Evolutionary conservation across 1,140 invertebrate genomes (phyloP).

Genomic region (Drosophila littoralis): DNA sequence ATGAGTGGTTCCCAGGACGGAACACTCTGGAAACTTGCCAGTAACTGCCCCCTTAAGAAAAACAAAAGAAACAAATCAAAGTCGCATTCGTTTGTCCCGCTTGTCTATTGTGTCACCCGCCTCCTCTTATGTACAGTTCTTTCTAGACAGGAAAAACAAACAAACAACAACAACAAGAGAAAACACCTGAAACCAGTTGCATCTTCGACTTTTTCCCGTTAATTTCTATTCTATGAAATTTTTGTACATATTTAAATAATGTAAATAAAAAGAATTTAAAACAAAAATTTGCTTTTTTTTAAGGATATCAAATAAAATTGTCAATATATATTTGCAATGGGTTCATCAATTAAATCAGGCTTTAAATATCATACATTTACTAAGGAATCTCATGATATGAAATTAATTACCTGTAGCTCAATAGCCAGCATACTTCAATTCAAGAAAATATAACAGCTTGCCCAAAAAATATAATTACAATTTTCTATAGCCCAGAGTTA

Average conservation of each 20-base stretch:
- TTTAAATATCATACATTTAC: too few species aligned
- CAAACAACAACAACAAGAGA: neutral
- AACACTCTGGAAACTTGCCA: conserved; percentile 60
- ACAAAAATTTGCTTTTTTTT: conserved; percentile 7
- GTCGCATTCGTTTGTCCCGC: conserved; percentile 36
- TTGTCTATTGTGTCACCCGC: conserved; percentile 35
- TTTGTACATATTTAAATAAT: conserved; percentile 83
- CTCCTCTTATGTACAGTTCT: conserved; percentile 68
- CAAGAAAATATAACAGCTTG: too few species aligned
- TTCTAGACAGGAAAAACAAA: conserved; percentile 55
- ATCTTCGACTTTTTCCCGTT: conserved; percentile 71
- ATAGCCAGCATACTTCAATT: too few species aligned
- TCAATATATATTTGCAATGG: too few species aligned
- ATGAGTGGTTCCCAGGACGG: conserved; percentile 7
- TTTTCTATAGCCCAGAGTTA: too few species aligned
- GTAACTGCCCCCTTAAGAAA: conserved; percentile 11
- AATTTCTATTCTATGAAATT: conserved; percentile 82
- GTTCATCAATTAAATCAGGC: too few species aligned
- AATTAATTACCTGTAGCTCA: too few species aligned
- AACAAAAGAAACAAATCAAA: conserved; percentile 7
- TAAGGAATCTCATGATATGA: too few species aligned
- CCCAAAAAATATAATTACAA: too few species aligned
- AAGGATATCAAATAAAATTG: too few species aligned
- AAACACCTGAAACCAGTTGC: conserved; percentile 63
- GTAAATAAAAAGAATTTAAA: conserved; percentile 77